Conservation (phyloP, 2,888 invertebrate species). For the Candidula unifasciata region DNA sequence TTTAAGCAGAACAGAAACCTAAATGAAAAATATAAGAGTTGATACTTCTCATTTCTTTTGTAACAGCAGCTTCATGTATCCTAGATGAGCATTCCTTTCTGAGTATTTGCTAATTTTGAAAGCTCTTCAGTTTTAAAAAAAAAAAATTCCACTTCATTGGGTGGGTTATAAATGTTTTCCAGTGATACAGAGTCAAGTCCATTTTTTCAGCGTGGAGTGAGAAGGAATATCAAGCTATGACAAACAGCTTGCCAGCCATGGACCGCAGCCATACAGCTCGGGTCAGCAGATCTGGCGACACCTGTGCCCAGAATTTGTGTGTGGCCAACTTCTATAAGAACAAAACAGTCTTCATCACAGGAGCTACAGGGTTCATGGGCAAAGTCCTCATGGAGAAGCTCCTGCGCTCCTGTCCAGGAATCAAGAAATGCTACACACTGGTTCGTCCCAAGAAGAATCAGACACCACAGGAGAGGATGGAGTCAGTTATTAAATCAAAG, state of each 20-base stretch:
- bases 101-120: too few relatives aligned
- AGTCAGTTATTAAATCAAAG: conserved; percentile 86
- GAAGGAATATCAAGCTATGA: not conserved
- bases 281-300: conserved; percentile 33
- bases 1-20: too few relatives aligned
- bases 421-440: conserved; percentile 87
- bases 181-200: too few relatives aligned
- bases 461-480: conserved; percentile 83
- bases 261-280: not conserved
- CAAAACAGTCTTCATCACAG: conserved; percentile 90
- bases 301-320: conserved; percentile 57
- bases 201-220: too few relatives aligned
- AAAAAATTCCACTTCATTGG: too few relatives aligned
- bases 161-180: too few relatives aligned
- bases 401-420: conserved; percentile 86
- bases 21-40: too few relatives aligned
- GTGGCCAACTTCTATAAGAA: conserved; percentile 84
- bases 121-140: too few relatives aligned
- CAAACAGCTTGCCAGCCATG: not conserved
- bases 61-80: too few relatives aligned
- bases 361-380: conserved; percentile 95
- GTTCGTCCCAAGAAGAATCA: conserved; percentile 86
- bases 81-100: too few relatives aligned
- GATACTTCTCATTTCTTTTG: too few relatives aligned
- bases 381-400: conserved; percentile 93